phyloP scores from a whole-genome alignment of 2,888 invertebrate genomes.

The Tetragnatha montana region DNA sequence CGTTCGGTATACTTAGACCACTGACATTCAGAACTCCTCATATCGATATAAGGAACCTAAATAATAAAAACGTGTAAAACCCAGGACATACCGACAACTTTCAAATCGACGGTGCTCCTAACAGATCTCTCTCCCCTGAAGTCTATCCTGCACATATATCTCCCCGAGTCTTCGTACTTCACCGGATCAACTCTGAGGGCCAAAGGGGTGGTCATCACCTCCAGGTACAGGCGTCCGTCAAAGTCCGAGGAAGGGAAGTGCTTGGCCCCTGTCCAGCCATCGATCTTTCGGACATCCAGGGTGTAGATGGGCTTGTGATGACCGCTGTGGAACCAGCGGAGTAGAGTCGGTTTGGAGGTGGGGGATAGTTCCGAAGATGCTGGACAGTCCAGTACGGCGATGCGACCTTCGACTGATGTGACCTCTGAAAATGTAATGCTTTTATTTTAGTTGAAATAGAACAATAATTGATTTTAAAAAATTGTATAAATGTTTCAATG shows the following conservation, averaged over 20 bases:
- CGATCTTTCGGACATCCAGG: conserved; percentile 36
- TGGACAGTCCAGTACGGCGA: conserved; percentile 38
- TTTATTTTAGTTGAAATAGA: no score
- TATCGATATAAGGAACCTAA: no score
- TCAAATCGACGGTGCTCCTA: not conserved
- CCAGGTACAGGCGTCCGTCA: conserved; percentile 57
- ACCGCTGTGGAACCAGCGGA: conserved; percentile 45
- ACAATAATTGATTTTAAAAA: no score
- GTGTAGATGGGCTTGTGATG: conserved; percentile 55
- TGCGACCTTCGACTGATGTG: conserved; percentile 16
- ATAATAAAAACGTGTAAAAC: not conserved
- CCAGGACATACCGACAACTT: conserved; percentile 44
- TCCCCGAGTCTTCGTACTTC: conserved; percentile 23
- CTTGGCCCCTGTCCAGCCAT: not conserved
- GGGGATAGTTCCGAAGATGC: not conserved
- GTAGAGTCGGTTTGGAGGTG: conserved; percentile 10
- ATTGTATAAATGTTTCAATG: no score
- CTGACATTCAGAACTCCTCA: no score
- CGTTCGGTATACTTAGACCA: no score
- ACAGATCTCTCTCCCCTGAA: conserved; percentile 43
- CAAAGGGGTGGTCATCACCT: conserved; percentile 25
- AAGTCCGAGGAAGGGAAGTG: conserved; percentile 60
- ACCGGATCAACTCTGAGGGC: conserved; percentile 62
- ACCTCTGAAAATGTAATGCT: conserved; percentile 20
- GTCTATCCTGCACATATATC: conserved; percentile 47